Base-by-base conservation (phyloP, 2,888 invertebrate species). In the Brenthis daphne region DNA sequence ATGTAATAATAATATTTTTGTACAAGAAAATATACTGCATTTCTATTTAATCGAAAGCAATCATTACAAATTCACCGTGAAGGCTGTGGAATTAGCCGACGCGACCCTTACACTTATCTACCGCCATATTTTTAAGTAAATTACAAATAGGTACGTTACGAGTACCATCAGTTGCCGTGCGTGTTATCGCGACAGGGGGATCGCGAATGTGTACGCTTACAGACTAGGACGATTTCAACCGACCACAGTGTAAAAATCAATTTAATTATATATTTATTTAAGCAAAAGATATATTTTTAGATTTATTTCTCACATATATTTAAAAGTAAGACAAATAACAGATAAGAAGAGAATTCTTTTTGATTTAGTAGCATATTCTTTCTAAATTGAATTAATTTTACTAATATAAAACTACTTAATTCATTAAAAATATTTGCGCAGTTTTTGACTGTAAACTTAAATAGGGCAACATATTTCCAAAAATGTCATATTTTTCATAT, bases 121-220 rank as follows among this genome's bases (percentile, higher is more conserved):
- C 76, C 77, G 81, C 86, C 86, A 90, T 91, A 91, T 92, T 92
- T 92, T 92, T 87, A 87, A 89, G 88, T 91, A 90, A 90, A 92
- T 91, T 92, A 92, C 91, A 89, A 91, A 92, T 89, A 90, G 89
- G 90, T 86, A 86, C 82, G 84, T 85, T 79, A 75, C 76, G 78
- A 74, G 78, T 83, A 80, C 85, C 88, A 86, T 88, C 87, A 83
- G 83, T 83, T 88, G 86, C 88, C 91, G 91, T 92, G 91, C 86
- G 86, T 87, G 89, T 80, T 91, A 92, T 92, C 92, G 79, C 77
- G 74, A 77, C 81, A 77, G 80, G 91, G 89, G 90, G 89, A 92
- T 92, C 92, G 88, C 86, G 82, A 85, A 84, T 79, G 80, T 43
- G 72, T 76, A 73, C 71, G 67, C 75, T 78, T 89, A 83, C 89